These are phyloP conservation scores for Camponotus vicinus DNA, from an alignment of 1,140 invertebrate species.

Conservation along the genomic window DNA sequence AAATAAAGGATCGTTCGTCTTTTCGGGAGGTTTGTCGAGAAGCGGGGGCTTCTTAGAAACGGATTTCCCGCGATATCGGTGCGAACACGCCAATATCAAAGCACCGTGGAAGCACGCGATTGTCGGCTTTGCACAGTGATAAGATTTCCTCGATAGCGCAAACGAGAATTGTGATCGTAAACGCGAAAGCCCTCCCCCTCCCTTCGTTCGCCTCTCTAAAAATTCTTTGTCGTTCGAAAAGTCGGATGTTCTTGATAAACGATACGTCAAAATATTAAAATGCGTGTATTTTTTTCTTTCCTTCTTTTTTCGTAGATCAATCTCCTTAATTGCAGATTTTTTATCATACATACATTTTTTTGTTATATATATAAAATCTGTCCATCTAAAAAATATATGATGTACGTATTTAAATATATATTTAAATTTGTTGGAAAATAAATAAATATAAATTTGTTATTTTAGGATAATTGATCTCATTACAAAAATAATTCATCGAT, in stretches of 20 bases:
- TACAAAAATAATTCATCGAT: neutral
- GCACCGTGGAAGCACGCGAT: conserved; percentile 62
- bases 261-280: conserved; percentile 3
- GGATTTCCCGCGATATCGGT: conserved; percentile 70
- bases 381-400: neutral
- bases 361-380: no score
- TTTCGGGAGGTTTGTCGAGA: conserved; percentile 64
- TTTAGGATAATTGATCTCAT: neutral
- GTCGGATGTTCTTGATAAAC: neutral
- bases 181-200: conserved; percentile 1
- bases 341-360: neutral
- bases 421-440: conserved; percentile 2
- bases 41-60: conserved; percentile 68
- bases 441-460: no score
- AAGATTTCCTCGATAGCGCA: conserved; percentile 73
- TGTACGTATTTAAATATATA: neutral
- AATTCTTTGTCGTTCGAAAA: conserved; percentile 29
- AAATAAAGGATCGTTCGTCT: conserved; percentile 72
- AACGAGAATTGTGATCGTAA: conserved; percentile 54
- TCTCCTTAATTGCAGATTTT: neutral
- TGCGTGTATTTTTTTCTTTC: neutral
- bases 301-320: no score
- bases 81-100: conserved; percentile 70
- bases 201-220: neutral
- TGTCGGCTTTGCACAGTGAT: conserved; percentile 75